phyloP scores from a whole-genome alignment of 2,888 invertebrate genomes.

The Chirona hameri region DNA sequence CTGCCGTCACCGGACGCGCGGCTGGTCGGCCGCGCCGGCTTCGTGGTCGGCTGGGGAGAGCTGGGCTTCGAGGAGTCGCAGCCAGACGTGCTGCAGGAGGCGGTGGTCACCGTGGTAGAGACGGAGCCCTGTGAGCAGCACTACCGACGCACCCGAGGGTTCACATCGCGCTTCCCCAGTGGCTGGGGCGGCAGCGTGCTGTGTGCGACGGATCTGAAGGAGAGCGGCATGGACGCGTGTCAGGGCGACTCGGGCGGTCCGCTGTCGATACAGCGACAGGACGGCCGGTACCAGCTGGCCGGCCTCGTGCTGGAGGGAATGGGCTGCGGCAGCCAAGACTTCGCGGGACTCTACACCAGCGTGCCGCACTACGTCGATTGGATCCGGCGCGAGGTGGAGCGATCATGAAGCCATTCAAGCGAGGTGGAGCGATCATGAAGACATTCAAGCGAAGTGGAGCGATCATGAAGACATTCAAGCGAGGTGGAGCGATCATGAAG shows the following conservation, averaged over 20 bases:
- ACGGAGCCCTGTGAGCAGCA: neutral
- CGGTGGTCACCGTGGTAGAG: slow-evolving; percentile 27
- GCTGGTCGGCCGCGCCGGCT: neutral
- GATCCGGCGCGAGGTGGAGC: slow-evolving; percentile 30
- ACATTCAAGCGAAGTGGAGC: too few relatives aligned
- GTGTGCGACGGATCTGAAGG: slow-evolving; percentile 31
- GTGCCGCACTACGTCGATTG: slow-evolving; percentile 35
- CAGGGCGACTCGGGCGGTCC: slow-evolving; percentile 39
- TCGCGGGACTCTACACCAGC: slow-evolving; percentile 36
- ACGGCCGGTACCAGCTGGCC: slow-evolving; percentile 9
- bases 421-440: too few relatives aligned
- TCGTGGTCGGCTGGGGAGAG: slow-evolving; percentile 2
- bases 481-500: too few relatives aligned
- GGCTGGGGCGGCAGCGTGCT: slow-evolving; percentile 33
- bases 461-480: too few relatives aligned
- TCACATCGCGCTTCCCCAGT: neutral
- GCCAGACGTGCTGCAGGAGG: slow-evolving; percentile 32
- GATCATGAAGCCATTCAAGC: too few relatives aligned
- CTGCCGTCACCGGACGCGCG: slow-evolving; percentile 32
- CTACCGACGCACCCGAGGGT: neutral
- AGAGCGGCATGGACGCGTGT: slow-evolving; percentile 34
- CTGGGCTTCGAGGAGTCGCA: neutral
- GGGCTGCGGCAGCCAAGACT: slow-evolving; percentile 32
- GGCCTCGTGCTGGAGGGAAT: slow-evolving; percentile 35
- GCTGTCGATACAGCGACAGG: slow-evolving; percentile 29